Evolutionary conservation across 2,797 vertebrate genomes (phyloP).

Genomic region (Netta rufina): DNA sequence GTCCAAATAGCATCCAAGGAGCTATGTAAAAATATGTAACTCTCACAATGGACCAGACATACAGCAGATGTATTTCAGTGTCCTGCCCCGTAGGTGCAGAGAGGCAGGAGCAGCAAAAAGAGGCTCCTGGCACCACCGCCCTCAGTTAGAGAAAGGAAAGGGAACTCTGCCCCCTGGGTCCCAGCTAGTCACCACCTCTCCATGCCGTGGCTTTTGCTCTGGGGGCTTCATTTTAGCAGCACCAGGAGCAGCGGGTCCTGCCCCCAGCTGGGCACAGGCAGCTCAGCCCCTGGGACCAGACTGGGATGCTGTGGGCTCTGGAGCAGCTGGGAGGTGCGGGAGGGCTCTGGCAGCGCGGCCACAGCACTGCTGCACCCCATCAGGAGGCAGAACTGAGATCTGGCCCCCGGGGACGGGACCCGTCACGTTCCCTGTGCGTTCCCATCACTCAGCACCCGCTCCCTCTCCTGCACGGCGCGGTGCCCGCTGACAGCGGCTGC

Average conservation of each 20-base stretch:
- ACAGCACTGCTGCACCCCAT: not conserved
- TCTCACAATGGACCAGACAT: fast-evolving
- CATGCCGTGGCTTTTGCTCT: fast-evolving
- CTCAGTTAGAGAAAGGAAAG: not conserved
- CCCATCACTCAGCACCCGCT: not conserved
- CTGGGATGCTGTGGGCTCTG: fast-evolving
- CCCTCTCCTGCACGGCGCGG: not conserved
- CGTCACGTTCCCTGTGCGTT: slow-evolving; percentile 1
- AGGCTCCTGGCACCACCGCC: not conserved
- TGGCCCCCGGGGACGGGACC: not conserved
- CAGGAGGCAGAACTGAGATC: not conserved
- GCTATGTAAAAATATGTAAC: no score
- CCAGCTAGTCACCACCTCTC: fast-evolving
- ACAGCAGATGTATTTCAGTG: not conserved
- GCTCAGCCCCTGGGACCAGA: not conserved
- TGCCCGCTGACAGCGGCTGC: fast-evolving
- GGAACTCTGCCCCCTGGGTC: not conserved
- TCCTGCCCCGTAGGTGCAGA: fast-evolving
- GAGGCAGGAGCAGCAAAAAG: not conserved
- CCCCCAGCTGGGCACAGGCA: not conserved
- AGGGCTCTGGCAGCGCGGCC: not conserved
- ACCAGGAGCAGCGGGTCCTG: not conserved
- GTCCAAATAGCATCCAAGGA: not conserved
- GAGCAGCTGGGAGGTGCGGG: slow-evolving; percentile 10
- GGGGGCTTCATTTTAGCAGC: not conserved